phyloP scores from a whole-genome alignment of 2,113 vertebrate species.

The Paramormyrops kingsleyae region DNA sequence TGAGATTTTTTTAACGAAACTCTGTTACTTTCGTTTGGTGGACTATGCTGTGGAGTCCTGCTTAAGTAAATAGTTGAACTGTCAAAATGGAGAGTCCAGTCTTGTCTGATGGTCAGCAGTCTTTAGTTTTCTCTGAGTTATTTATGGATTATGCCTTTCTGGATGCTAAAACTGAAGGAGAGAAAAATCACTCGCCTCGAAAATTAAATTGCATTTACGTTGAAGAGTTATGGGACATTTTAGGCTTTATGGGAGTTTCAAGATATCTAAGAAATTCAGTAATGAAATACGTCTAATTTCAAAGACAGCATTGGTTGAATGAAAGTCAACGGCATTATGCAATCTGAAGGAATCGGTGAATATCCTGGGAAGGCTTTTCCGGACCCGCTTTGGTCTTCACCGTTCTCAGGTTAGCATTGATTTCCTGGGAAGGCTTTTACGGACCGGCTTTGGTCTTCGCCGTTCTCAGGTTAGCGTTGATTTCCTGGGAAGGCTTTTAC shows the following conservation, averaged over 20 bases:
- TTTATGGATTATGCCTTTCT: neutral
- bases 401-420: conserved; percentile 55
- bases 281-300: neutral
- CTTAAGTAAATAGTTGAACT: neutral
- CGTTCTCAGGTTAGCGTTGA: too few species aligned
- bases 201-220: neutral
- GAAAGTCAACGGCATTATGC: neutral
- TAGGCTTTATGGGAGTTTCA: neutral
- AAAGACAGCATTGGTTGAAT: neutral
- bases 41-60: neutral
- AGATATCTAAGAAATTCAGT: neutral
- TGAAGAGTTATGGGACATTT: neutral
- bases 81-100: neutral
- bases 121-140: neutral
- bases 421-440: neutral
- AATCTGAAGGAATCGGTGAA: neutral
- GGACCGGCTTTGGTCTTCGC: too few species aligned
- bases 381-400: neutral
- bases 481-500: too few species aligned
- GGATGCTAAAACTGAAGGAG: neutral
- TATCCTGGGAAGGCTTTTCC: neutral
- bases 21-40: neutral
- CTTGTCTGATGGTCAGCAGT: neutral
- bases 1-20: neutral
- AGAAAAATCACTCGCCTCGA: neutral